A percentile compares a stretch with the other conserved stretches of the same genome.
These are phyloP conservation scores for Centruroides vittatus DNA, from an alignment of 1,140 invertebrate species.

Conservation along the genomic window DNA sequence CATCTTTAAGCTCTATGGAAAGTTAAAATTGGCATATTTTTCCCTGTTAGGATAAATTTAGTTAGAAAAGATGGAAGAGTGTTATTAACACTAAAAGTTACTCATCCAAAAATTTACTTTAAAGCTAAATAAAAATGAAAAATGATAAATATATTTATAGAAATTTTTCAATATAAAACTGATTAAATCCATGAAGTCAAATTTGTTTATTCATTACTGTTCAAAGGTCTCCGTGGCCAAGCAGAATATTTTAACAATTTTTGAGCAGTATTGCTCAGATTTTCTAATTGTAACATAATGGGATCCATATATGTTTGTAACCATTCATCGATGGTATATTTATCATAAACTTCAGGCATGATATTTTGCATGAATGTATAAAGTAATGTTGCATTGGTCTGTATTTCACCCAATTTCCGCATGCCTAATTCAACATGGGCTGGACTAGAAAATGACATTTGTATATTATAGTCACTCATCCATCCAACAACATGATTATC, in stretches of 20 bases:
- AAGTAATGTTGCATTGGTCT: conserved; percentile 40
- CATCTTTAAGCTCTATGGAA: no score
- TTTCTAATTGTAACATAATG: conserved; percentile 36
- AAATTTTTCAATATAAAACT: no score
- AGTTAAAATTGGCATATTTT: no score
- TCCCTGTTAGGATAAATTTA: no score
- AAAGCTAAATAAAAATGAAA: no score
- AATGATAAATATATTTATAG: no score
- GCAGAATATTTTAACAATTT: conserved; percentile 32
- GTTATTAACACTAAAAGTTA: no score
- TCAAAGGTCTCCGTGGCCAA: conserved; percentile 42
- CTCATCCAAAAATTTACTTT: no score
- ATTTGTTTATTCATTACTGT: no score
- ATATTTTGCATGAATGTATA: conserved; percentile 34
- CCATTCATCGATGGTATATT: conserved; percentile 57
- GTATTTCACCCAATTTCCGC: conserved; percentile 46
- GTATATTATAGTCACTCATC: conserved; percentile 62
- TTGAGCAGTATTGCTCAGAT: conserved; percentile 34
- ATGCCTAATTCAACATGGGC: conserved; percentile 21
- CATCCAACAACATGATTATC: conserved; percentile 45
- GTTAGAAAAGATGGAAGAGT: no score
- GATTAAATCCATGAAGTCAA: no score
- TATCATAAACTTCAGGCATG: conserved; percentile 50
- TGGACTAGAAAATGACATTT: conserved; percentile 55
- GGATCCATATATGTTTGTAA: conserved; percentile 48